A percentile compares a stretch with the other conserved stretches of the same genome.
These are phyloP conservation scores for Drosophila neotestacea DNA, from an alignment of 2,888 invertebrate species.

Conservation along the genomic window DNA sequence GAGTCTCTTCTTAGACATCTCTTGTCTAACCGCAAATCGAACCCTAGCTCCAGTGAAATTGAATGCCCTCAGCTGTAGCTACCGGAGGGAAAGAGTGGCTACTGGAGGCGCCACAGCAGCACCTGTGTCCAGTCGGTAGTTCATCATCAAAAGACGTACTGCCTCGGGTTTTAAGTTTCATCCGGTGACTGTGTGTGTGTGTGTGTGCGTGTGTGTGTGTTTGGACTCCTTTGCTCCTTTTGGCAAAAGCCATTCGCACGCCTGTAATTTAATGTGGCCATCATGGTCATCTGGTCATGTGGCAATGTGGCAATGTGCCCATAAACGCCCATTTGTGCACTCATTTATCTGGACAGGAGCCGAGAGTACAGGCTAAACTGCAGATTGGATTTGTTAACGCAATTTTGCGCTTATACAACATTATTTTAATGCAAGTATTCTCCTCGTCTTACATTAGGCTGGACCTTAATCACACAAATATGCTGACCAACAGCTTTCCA, in stretches of 20 bases:
- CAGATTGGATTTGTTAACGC: conserved; percentile 74
- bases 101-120: conserved; percentile 18
- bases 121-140: conserved; percentile 17
- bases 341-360: conserved; percentile 34
- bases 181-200: background rate
- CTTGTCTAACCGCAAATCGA: conserved; percentile 47
- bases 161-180: conserved; percentile 20
- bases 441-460: conserved; percentile 39
- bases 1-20: background rate
- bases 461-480: conserved; percentile 24
- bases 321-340: conserved; percentile 47
- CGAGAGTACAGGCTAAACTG: conserved; percentile 18
- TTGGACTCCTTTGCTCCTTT: conserved; percentile 12
- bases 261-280: conserved; percentile 73
- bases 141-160: conserved; percentile 25
- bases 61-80: conserved; percentile 28
- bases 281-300: conserved; percentile 25
- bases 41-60: conserved; percentile 34
- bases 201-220: conserved; percentile 10
- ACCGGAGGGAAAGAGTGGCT: background rate
- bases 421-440: conserved; percentile 73
- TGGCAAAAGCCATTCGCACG: conserved; percentile 53
- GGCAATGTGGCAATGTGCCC: conserved; percentile 21
- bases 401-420: conserved; percentile 70
- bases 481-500: background rate